Evolutionary conservation across 2,888 invertebrate species (phyloP), one percentile per base, ranked within the genome.

Genomic region (Phoenoteleia sp.): DNA sequence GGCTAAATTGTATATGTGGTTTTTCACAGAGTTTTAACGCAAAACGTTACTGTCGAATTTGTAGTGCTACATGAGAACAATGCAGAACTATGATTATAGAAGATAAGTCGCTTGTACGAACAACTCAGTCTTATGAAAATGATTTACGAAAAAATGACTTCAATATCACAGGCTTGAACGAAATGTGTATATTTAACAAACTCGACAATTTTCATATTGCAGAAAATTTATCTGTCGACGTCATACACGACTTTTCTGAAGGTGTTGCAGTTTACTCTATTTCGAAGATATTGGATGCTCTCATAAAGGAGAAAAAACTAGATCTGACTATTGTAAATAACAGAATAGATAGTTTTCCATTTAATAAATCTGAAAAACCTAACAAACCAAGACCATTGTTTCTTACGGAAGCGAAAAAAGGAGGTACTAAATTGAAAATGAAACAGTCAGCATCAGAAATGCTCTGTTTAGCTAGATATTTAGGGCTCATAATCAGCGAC

Each of bases 81-180:
- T 85, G 87, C 64, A 83, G 83, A 71, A 36, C 80, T 19, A 76
- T 87, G 76, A 42, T 66, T 21, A 79, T 71, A 27, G 87, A 88
- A 33, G 45, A 54, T 56, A 39, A 66, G 33, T 42, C 69, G 0
- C 62, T 84, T 15, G 45, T 87, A 15, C 25, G 86, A 66, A 86
- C 75, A 29, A 23, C 58, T 36, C 36, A 85, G 13, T 76, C 81
- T 1, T 87, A 86, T 19, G 71, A 86, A 69, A 62, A 45, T 39
- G 58, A 86, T 60, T 11, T 75, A 25, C 54, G 69, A 17, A 58
- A 27, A 47, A 52, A 84, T 13, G 45, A 86, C 47, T 79, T 56
- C 82, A 3, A 42, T 17, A 9, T 9, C 25, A 84, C 81, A 25
- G 84, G 82, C 11, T 60, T 84, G 19, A 71, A 80, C 25, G 76